Conservation (phyloP, 2,797 vertebrate genomes). For the Ctenochaetus hawaiiensis region DNA sequence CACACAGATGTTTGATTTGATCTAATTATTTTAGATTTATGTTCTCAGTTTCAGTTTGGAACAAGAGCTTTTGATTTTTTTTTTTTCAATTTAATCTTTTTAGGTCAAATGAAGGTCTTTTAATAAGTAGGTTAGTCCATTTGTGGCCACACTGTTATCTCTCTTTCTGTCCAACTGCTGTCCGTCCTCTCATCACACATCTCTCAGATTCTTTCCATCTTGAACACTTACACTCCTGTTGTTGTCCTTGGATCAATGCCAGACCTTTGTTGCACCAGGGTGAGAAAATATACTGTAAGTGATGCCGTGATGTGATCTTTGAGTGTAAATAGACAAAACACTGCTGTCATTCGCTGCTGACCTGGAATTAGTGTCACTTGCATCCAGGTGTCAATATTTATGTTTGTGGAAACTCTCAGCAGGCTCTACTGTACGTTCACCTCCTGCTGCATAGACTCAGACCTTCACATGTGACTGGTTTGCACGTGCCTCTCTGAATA, state of each 20-base stretch:
- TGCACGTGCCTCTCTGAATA: conserved; percentile 40
- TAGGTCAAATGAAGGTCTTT: conserved; percentile 27
- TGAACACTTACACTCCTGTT: conserved; percentile 30
- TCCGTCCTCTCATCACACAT: conserved; percentile 27
- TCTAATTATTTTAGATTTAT: not conserved
- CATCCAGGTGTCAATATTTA: conserved; percentile 57
- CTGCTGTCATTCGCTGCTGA: conserved; percentile 50
- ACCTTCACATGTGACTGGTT: conserved; percentile 52
- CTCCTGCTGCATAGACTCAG: conserved; percentile 28
- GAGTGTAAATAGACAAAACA: conserved; percentile 58
- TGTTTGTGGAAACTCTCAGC: conserved; percentile 24
- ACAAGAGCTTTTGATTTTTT: not conserved
- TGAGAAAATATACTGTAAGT: conserved; percentile 49
- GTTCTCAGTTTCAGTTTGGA: conserved; percentile 7
- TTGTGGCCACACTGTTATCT: conserved; percentile 8
- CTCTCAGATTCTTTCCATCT: conserved; percentile 62
- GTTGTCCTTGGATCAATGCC: conserved; percentile 50
- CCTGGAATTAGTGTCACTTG: conserved; percentile 42
- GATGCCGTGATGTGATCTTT: conserved; percentile 42
- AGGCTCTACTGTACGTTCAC: not conserved
- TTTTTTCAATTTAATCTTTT: conserved; percentile 18
- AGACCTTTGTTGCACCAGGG: conserved; percentile 44
- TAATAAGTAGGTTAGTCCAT: conserved; percentile 17
- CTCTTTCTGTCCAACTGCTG: conserved; percentile 18
- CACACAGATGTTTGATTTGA: conserved; percentile 19